Base-by-base conservation (phyloP, 2,888 invertebrate genomes). In the Drosophila subquinaria region DNA sequence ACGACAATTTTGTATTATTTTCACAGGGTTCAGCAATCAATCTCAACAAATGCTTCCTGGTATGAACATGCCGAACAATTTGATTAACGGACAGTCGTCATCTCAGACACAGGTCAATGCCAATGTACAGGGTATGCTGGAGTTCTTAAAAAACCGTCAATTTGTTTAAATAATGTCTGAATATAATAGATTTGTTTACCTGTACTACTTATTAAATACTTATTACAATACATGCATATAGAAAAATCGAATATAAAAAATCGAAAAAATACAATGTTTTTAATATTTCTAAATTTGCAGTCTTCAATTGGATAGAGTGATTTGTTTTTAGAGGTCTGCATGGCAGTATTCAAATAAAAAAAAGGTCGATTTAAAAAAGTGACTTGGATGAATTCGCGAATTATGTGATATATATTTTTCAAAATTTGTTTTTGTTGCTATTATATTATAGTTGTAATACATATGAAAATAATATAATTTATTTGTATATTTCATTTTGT, bases 61-160 rank as follows among this genome's bases (percentile, higher is more conserved):
- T 69, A 82, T 91, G 55, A 90, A 90, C 78, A 82, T 92, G 86
- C 90, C 90, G 73, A 91, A 89, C 75, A 91, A 89, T 84, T 78
- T 92, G 68, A 77, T 91, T 60, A 92, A 91, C 80, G 90, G 88
- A 60, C 92, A 91, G 76, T 87, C 90, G 75, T 85, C 91, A 81
- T 87, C 92, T 71, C 90, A 90, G 79, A 84, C 90, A 74, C 92
- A 91, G 88, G 92, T 92, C 79, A 92, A 90, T 79, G 87, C 85
- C 59, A 92, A 90, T 83, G 89, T 91, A 78, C 92, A 91, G 83
- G 92, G 90, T 77, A 92, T 92, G 90, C 88, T 92, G 81, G 91
- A 91, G 82, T 92, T 91, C 79, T 90, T 91, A 69, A 92, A 91
- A 83, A 90, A 84, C 84, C 90, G 88, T 75, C 89, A 91, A 89